Base-by-base conservation (phyloP, 1,140 invertebrate genomes). In the Zaprionus camerounensis region DNA sequence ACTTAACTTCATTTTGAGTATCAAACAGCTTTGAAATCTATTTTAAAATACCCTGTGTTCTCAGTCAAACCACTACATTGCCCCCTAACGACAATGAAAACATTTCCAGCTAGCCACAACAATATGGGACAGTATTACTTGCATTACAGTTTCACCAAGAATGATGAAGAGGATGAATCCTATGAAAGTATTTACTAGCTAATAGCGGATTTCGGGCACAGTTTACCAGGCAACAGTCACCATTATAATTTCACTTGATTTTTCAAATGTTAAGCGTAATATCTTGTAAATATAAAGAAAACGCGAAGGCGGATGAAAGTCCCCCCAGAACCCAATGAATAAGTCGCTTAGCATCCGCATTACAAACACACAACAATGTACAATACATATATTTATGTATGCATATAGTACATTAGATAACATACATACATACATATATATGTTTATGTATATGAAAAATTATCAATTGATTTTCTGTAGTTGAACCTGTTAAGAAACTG, bases 241-340 rank as follows among this genome's bases (percentile, higher is more conserved):
- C 20, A 51, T 62, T 17, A 56, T 13, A 63, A 26, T 67, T 69
- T 62, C 6, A 36, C 41, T 72, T 67, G 13, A 59, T 34, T 63
- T 53, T 11, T 28, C 31, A 65, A 71, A 65, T 71, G 73, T 76
- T 76, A 71, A 65, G 68, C 61, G 55, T 53, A 61, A 65, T 26
- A 71, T 55, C 73, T 76, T 76, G 73, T 76, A 76, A 59, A 76
- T 76, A 65, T 76, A 66, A 76, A 65, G 13, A 34, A 71, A 71
- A 58, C 34, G 38, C 28, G 34, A 69, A 78, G 81, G 87, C 87
- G 87, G 87, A 91, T 87, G 87, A 91, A 91, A 91, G 87, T 91
- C 87, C 91, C 85, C 84, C 90, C 84, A 68, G 64, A 57, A 68
- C 28, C 57, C 38, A 62, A 71, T 65, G 44, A 70, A 76, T 28